A percentile compares a stretch with the other conserved stretches of the same genome.
Conservation (phyloP, 2,888 invertebrate genomes). For the Hedya salicella region DNA sequence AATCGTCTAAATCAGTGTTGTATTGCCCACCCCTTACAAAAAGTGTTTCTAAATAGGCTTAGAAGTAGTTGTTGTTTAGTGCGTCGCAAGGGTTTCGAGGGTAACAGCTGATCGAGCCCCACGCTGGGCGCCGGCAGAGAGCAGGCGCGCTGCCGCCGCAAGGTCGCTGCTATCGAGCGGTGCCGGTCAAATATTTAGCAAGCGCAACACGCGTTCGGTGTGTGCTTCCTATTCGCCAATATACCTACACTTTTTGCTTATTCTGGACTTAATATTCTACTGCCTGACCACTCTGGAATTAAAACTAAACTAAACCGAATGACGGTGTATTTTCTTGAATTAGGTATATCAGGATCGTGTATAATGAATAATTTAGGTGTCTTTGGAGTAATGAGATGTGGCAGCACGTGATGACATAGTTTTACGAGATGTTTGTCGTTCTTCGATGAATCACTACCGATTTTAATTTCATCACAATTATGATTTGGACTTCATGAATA, state of each 20-base stretch:
- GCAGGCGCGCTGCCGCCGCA: slow-evolving; percentile 63
- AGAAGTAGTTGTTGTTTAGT: slow-evolving; percentile 50
- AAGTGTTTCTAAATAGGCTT: slow-evolving; percentile 1
- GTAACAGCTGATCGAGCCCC: slow-evolving; percentile 66
- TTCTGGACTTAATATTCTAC: not conserved
- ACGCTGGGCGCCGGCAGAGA: slow-evolving; percentile 61
- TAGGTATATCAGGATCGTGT: no score
- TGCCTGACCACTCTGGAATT: not conserved
- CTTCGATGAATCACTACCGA: no score
- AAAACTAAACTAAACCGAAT: not conserved
- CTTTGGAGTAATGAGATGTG: no score
- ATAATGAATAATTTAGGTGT: no score
- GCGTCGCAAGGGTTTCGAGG: slow-evolving; percentile 45
- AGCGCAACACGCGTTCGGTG: slow-evolving; percentile 53
- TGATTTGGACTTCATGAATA: no score
- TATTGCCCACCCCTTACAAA: slow-evolving; percentile 6
- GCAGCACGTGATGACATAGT: no score
- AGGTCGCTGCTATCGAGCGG: slow-evolving; percentile 74
- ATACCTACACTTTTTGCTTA: slow-evolving; percentile 8
- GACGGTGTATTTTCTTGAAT: no score
- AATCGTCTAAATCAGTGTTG: no score
- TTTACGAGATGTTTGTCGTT: no score
- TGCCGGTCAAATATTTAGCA: slow-evolving; percentile 68
- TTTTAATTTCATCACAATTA: no score
- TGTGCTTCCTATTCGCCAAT: slow-evolving; percentile 40